phyloP scores from a whole-genome alignment of 2,113 vertebrate species.

The Dicentrarchus labrax region DNA sequence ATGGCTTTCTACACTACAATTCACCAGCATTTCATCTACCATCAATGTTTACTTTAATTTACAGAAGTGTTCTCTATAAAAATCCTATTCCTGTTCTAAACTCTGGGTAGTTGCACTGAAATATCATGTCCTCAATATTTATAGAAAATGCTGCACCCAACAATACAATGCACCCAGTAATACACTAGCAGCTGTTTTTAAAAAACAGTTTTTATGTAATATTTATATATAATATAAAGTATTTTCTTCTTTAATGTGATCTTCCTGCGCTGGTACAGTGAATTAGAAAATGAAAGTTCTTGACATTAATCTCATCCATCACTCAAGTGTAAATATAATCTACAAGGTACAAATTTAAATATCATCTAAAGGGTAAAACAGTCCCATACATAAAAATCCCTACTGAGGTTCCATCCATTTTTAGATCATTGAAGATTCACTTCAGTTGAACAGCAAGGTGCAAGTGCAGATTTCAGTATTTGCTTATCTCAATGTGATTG shows the following conservation, averaged over 20 bases:
- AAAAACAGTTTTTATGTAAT: neutral
- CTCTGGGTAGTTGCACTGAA: neutral
- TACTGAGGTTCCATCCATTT: conserved; percentile 24
- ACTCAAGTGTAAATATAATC: conserved; percentile 20
- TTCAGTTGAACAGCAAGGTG: conserved; percentile 62
- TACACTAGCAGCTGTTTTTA: neutral
- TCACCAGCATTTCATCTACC: neutral
- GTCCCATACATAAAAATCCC: conserved; percentile 26
- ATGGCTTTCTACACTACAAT: neutral
- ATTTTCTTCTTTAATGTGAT: neutral
- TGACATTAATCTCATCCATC: conserved; percentile 8
- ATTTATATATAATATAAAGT: neutral
- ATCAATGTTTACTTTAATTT: neutral
- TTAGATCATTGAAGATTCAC: conserved; percentile 55
- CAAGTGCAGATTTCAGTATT: conserved; percentile 65
- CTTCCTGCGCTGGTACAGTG: neutral
- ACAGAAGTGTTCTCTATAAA: neutral
- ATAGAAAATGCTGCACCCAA: neutral
- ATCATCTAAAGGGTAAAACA: conserved; percentile 20
- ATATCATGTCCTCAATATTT: neutral
- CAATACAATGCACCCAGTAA: neutral
- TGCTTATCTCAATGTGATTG: conserved; percentile 69
- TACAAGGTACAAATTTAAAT: conserved; percentile 12
- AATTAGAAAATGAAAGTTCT: neutral
- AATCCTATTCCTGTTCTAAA: neutral